Evolutionary conservation across 2,113 vertebrate genomes (phyloP).

Genomic region (Grallaria varia): DNA sequence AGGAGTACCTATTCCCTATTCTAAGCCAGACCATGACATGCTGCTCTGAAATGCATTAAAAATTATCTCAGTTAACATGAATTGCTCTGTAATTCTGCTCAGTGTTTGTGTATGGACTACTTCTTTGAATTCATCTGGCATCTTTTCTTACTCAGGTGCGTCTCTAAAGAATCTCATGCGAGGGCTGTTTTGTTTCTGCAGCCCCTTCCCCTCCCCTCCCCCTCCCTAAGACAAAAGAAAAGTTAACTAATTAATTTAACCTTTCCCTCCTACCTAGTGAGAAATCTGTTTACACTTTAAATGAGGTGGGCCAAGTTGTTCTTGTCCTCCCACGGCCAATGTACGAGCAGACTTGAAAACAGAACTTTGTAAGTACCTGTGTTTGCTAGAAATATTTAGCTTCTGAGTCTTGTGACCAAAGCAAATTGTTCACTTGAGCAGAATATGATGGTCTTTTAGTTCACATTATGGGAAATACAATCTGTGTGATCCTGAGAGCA

Average conservation of each 20-base stretch:
- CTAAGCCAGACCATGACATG: background rate
- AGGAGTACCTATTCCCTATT: background rate
- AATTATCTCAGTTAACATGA: background rate
- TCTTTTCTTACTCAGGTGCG: background rate
- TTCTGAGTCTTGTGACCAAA: constrained; percentile 19
- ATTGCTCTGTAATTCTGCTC: background rate
- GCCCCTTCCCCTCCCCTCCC: background rate
- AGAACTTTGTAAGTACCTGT: constrained; percentile 21
- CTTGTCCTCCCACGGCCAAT: constrained; percentile 8
- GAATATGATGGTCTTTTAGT: constrained; percentile 52
- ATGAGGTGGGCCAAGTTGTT: background rate
- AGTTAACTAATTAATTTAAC: background rate
- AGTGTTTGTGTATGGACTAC: background rate
- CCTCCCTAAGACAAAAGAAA: background rate
- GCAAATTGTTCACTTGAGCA: constrained; percentile 44
- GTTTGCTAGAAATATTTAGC: constrained; percentile 56
- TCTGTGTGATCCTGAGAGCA: background rate
- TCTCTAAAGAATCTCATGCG: background rate
- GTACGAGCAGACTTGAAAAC: constrained; percentile 6
- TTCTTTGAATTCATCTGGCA: background rate
- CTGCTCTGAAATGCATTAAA: background rate
- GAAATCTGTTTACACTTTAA: background rate
- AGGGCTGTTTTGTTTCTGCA: background rate
- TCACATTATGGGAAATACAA: constrained; percentile 63
- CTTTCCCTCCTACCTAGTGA: background rate